A percentile compares a stretch with the other conserved stretches of the same genome.
These are phyloP conservation scores for Cecidostiba fungosa DNA, from an alignment of 2,888 invertebrate species.

Conservation along the genomic window DNA sequence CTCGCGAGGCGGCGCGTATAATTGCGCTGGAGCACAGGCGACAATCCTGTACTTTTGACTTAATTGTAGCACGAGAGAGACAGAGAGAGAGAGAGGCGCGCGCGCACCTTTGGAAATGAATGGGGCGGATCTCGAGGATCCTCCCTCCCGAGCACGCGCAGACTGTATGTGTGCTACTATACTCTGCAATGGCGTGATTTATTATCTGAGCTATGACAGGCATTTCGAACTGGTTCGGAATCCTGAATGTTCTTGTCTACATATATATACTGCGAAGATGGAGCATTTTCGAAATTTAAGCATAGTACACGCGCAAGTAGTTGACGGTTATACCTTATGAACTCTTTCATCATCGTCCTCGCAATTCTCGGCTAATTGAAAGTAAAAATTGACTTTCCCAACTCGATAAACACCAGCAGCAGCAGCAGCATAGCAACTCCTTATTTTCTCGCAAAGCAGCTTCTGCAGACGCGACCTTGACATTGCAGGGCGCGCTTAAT, in stretches of 20 bases:
- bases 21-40: neutral
- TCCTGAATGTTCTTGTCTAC: neutral
- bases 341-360: neutral
- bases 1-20: neutral
- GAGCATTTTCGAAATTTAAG: neutral
- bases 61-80: neutral
- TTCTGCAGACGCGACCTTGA: neutral
- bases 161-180: neutral
- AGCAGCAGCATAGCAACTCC: neutral
- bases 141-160: neutral
- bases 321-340: too few species aligned
- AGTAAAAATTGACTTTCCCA: neutral
- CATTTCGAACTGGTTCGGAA: neutral
- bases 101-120: constrained; percentile 22
- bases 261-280: neutral
- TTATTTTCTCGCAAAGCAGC: neutral
- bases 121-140: constrained; percentile 19
- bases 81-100: neutral
- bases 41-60: constrained; percentile 8
- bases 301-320: neutral
- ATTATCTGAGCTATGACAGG: neutral
- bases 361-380: neutral
- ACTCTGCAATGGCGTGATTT: neutral
- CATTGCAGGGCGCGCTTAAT: neutral
- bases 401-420: neutral